Evolutionary conservation across 2,888 invertebrate species (phyloP), one percentile per base, ranked within the genome.

Genomic region (Cancer borealis): DNA sequence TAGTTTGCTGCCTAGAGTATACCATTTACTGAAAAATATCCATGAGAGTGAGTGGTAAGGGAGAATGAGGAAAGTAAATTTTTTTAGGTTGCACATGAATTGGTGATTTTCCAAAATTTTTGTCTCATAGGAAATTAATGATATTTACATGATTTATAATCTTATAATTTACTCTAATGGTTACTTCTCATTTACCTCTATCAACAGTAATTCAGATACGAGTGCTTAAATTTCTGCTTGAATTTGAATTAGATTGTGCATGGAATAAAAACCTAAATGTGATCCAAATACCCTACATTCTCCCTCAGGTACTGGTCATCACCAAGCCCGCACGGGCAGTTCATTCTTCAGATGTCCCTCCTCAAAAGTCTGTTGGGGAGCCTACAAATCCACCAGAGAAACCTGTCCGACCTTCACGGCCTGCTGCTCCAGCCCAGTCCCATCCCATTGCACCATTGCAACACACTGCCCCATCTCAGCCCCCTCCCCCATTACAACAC

Each of bases 401-500:
- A 88, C 49, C 92, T 95, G 46, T 96, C 26, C 95, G 93, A 54
- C 95, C 95, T 39, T 92, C 94, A 10, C 93, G n/a, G 97, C 97
- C 12, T 97, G 97, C 95, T 96, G 96, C 96, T 45, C 96, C 96
- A 45, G 5, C 84, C 45, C 90, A 14, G 2, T 73, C 21, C 73
- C 49, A 66, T 5, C 14, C 90, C 60, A 10, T 60, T 97, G 3
- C 97, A 97, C 97, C 97, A 8, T 97, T 97, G 30, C 97, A 97
- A 39, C 97, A 98, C 2, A 97, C 97, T 10, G 96, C 97, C 96
- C 96, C 96, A 14, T 84, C 84, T 95, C 97, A 0, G 12, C 84
- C 84, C 17, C 12, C 84, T 39, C 39, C 39, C 17, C 97, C 97
- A 8, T 97, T 97, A 30, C 97, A 97, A 39, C 97, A 98, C 1